phyloP scores from a whole-genome alignment of 2,797 vertebrate genomes.

The Centroberyx gerrardi region DNA sequence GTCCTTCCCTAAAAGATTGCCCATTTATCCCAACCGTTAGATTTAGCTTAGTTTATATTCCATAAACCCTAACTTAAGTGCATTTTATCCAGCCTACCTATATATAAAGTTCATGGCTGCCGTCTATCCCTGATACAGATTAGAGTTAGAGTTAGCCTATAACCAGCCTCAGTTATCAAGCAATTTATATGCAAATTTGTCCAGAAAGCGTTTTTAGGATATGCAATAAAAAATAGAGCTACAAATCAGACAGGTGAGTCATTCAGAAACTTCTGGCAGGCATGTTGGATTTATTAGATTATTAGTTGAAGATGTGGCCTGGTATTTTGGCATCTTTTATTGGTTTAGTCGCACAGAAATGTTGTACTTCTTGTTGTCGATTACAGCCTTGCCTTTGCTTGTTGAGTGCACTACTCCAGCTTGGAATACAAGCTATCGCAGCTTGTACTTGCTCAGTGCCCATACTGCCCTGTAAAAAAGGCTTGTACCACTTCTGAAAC shows the following conservation, averaged over 20 bases:
- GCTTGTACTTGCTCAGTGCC: constrained; percentile 32
- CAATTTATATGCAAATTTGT: background rate
- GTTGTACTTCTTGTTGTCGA: background rate
- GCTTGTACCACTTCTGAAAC: background rate
- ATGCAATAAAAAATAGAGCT: background rate
- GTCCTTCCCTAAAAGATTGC: background rate
- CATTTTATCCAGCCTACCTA: background rate
- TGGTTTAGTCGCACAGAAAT: constrained; percentile 2
- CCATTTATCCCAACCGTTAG: background rate
- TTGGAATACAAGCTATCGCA: constrained; percentile 9
- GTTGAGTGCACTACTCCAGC: constrained; percentile 36
- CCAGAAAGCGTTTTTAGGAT: too few relatives aligned
- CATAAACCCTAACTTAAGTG: background rate
- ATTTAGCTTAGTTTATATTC: background rate
- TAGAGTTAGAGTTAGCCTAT: background rate
- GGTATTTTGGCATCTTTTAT: background rate
- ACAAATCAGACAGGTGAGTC: background rate
- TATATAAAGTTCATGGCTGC: background rate
- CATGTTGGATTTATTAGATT: background rate
- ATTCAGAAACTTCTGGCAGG: background rate
- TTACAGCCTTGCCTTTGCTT: background rate
- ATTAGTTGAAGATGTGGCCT: background rate
- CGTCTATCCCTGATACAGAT: background rate
- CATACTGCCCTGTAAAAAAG: constrained; percentile 25
- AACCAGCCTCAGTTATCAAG: background rate